Percentiles rank a stretch among this genome's conserved stretches.
Evolutionary conservation across 2,797 vertebrate genomes (phyloP).

Genomic region (Pseudochirops corinnae): DNA sequence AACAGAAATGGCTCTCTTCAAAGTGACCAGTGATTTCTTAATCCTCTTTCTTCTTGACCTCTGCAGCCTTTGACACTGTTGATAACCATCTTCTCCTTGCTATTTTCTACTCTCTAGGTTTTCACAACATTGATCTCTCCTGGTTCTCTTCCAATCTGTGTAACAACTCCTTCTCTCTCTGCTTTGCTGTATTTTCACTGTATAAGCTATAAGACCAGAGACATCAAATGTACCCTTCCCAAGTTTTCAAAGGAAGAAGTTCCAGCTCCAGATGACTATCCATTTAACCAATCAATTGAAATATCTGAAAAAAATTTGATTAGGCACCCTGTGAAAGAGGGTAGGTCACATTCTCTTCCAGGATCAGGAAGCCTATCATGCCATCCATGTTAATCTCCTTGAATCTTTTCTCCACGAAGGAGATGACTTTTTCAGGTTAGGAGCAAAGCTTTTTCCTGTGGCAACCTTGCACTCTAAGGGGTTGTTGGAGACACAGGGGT

Average conservation of each 20-base stretch:
- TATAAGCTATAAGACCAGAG: background rate
- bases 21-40: background rate
- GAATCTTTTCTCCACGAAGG: conserved; percentile 87
- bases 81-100: background rate
- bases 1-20: background rate
- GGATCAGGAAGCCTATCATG: conserved; percentile 87
- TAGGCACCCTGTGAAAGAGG: background rate
- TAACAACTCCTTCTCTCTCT: background rate
- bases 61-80: background rate
- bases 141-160: background rate
- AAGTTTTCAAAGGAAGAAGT: background rate
- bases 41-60: background rate
- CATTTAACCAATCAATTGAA: background rate
- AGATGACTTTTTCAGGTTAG: conserved; percentile 83
- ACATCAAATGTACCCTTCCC: background rate
- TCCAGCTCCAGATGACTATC: background rate
- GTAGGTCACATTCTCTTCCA: conserved; percentile 86
- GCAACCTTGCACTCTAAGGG: conserved; percentile 34
- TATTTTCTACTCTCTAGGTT: background rate
- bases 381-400: conserved; percentile 91
- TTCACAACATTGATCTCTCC: background rate
- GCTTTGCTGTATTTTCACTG: background rate
- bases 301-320: background rate
- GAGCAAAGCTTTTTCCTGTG: conserved; percentile 77
- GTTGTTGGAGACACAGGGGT: background rate